Conservation (phyloP, 2,888 invertebrate species). For the Apoda limacodes region DNA sequence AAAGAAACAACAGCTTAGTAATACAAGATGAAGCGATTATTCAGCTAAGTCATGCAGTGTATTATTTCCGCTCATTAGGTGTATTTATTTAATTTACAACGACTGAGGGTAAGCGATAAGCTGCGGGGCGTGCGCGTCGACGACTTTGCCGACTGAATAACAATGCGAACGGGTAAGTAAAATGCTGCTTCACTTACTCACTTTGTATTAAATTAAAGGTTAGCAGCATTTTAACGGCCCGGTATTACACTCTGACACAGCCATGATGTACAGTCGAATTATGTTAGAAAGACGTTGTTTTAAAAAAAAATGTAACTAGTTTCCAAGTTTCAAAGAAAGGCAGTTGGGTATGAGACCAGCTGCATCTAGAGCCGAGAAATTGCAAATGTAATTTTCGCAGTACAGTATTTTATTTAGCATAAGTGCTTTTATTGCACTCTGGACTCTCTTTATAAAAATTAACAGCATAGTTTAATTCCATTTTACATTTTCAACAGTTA, state of each 20-base stretch:
- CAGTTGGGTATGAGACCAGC: too few species aligned
- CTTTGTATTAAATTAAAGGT: too few species aligned
- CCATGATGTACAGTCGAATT: slow-evolving; percentile 35
- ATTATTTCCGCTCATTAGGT: slow-evolving; percentile 67
- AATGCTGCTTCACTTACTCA: slow-evolving; percentile 39
- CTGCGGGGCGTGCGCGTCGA: slow-evolving; percentile 56
- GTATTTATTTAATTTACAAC: slow-evolving; percentile 69
- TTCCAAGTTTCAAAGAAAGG: too few species aligned
- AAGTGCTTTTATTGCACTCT: slow-evolving; percentile 25
- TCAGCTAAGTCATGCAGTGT: slow-evolving; percentile 62
- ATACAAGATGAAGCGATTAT: slow-evolving; percentile 62
- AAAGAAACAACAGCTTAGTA: too few species aligned
- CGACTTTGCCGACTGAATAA: slow-evolving; percentile 60
- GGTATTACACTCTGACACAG: slow-evolving; percentile 26
- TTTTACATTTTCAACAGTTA: too few species aligned
- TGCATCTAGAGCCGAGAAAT: slow-evolving; percentile 24
- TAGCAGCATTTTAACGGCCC: slow-evolving; percentile 33
- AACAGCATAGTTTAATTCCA: too few species aligned
- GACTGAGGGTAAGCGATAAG: slow-evolving; percentile 64
- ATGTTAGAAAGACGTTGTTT: slow-evolving; percentile 29
- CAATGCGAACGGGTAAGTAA: slow-evolving; percentile 54
- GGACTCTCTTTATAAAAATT: too few species aligned
- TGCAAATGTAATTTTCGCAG: slow-evolving; percentile 36
- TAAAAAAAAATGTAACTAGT: slow-evolving; percentile 27
- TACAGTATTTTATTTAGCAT: slow-evolving; percentile 27